These are phyloP conservation scores for Bufo gargarizans DNA, from an alignment of 2,113 vertebrate genomes.

Conservation along the genomic window DNA sequence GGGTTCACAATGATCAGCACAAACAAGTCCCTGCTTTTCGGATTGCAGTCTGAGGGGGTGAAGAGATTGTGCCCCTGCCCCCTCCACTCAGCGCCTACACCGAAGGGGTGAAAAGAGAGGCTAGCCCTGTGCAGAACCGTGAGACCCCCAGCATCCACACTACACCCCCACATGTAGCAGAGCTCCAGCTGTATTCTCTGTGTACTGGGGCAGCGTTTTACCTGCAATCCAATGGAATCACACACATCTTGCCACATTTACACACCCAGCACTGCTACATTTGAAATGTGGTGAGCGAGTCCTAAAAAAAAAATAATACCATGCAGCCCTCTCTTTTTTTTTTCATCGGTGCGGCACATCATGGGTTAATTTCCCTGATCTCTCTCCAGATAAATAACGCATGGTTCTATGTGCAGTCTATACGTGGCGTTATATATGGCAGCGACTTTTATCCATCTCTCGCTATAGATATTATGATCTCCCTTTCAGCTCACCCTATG, in stretches of 20 bases:
- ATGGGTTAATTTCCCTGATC: neutral
- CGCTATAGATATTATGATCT: no score
- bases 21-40: conserved; percentile 68
- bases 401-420: neutral
- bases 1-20: conserved; percentile 44
- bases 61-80: conserved; percentile 70
- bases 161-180: neutral
- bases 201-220: neutral
- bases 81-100: neutral
- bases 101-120: neutral
- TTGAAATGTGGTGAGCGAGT: neutral
- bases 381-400: neutral
- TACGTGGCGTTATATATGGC: neutral
- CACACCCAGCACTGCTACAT: neutral
- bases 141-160: neutral
- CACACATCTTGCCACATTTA: neutral
- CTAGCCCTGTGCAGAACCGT: neutral
- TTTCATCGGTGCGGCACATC: neutral
- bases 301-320: no score
- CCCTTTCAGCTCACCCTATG: neutral
- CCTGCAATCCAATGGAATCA: neutral
- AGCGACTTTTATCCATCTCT: neutral
- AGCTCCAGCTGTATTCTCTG: neutral
- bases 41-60: conserved; percentile 69
- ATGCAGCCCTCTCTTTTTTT: neutral